Evolutionary conservation across 2,888 invertebrate species (phyloP).

Genomic region (Lottia gigantea): DNA sequence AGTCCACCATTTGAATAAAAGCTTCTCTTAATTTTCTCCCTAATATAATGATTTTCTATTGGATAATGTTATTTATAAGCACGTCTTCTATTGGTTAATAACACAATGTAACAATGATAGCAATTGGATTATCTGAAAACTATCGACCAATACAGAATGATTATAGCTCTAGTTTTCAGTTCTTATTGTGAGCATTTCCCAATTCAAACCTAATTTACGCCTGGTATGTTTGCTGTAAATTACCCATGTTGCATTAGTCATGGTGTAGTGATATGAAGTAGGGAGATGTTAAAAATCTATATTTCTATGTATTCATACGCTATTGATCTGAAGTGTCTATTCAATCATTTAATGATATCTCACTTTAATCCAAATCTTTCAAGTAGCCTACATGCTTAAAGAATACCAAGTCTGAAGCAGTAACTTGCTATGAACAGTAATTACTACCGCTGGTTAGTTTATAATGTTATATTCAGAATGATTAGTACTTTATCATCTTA

Average conservation of each 20-base stretch:
- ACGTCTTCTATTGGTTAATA: conserved; percentile 1
- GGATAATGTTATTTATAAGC: conserved; percentile 2
- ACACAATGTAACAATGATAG: not conserved
- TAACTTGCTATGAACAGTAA: too few species aligned
- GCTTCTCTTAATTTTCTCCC: too few species aligned
- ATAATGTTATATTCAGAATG: too few species aligned
- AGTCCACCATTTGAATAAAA: too few species aligned
- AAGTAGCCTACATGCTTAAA: too few species aligned
- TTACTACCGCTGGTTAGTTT: too few species aligned
- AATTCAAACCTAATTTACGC: conserved; percentile 1
- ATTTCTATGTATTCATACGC: not conserved
- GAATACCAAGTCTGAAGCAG: too few species aligned
- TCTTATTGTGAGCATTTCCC: conserved; percentile 4
- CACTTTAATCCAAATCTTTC: too few species aligned
- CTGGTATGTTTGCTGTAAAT: conserved; percentile 2
- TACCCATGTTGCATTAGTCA: conserved; percentile 10
- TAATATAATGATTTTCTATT: not conserved
- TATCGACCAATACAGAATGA: conserved; percentile 4
- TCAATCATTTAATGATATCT: too few species aligned
- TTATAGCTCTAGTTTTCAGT: not conserved
- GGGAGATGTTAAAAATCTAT: conserved; percentile 2
- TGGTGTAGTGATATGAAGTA: not conserved
- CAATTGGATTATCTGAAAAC: conserved; percentile 1
- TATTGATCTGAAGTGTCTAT: too few species aligned
- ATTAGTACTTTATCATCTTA: too few species aligned